Percentiles rank a stretch among this genome's conserved stretches.
Evolutionary conservation across 2,888 invertebrate species (phyloP).

Genomic region (Athetis lepigone): DNA sequence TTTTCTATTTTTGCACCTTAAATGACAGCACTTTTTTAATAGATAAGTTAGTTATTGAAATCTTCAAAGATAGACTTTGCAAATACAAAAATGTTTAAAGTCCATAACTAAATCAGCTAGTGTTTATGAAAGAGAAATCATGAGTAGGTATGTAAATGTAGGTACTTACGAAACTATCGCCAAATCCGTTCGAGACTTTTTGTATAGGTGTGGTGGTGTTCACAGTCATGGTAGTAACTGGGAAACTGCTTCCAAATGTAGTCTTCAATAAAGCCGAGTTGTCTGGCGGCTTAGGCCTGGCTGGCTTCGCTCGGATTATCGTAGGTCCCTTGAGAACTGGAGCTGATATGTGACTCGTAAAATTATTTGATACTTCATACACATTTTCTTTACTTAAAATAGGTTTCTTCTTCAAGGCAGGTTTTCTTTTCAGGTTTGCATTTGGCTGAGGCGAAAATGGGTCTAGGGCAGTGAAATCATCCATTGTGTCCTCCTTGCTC

Average conservation of each 20-base stretch:
- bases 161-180: constrained; percentile 83
- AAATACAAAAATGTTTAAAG: not conserved
- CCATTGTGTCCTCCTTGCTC: constrained; percentile 81
- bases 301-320: constrained; percentile 93
- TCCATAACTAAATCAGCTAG: constrained; percentile 31
- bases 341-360: constrained; percentile 79
- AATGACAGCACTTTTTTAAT: constrained; percentile 5
- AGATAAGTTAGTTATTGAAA: not conserved
- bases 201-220: constrained; percentile 86
- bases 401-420: constrained; percentile 86
- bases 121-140: constrained; percentile 33
- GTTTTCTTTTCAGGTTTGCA: constrained; percentile 67
- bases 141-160: constrained; percentile 30
- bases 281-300: constrained; percentile 90
- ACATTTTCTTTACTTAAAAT: constrained; percentile 91
- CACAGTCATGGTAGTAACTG: constrained; percentile 80
- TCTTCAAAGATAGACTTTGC: not conserved
- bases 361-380: constrained; percentile 90
- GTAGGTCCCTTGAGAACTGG: constrained; percentile 92
- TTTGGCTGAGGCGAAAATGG: constrained; percentile 89
- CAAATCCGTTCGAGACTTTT: constrained; percentile 80
- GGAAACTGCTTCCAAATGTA: constrained; percentile 78
- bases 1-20: not conserved
- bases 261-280: constrained; percentile 84
- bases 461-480: constrained; percentile 89